phyloP scores from a whole-genome alignment of 2,797 vertebrate genomes.

The Alfaro cultratus region DNA sequence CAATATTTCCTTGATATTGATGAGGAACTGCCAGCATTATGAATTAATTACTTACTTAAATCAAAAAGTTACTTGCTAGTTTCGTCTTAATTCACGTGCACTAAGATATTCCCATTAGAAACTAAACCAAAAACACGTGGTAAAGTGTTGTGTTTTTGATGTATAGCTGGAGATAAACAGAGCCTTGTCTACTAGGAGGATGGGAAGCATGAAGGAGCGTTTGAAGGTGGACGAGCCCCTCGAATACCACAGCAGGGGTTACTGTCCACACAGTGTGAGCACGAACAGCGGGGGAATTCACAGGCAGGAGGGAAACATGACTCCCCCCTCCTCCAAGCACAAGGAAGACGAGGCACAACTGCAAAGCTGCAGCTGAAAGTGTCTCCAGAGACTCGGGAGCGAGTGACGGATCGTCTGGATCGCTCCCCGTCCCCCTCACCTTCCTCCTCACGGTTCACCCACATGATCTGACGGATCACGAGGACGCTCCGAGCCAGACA shows the following conservation, averaged over 20 bases:
- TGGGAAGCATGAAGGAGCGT: conserved; percentile 43
- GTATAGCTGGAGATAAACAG: conserved; percentile 36
- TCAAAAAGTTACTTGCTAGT: no score
- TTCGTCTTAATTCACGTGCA: no score
- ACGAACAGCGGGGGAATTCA: conserved; percentile 70
- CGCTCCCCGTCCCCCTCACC: conserved; percentile 8
- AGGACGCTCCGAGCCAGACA: conserved; percentile 19
- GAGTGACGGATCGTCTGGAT: conserved; percentile 63
- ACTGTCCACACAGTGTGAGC: conserved; percentile 49
- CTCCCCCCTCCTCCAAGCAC: conserved; percentile 40
- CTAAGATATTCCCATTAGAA: no score
- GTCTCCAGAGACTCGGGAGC: conserved; percentile 62
- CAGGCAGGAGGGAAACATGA: conserved; percentile 54
- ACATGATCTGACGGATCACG: conserved; percentile 52
- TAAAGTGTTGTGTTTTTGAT: no score
- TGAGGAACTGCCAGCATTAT: no score
- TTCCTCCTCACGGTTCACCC: conserved; percentile 47
- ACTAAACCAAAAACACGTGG: no score
- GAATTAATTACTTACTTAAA: no score
- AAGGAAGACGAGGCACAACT: conserved; percentile 68
- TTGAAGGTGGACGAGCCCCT: conserved; percentile 68
- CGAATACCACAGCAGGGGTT: conserved; percentile 68
- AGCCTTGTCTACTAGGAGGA: conserved; percentile 48
- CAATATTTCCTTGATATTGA: no score
- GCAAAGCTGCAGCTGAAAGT: conserved; percentile 70